Evolutionary conservation across 2,888 invertebrate genomes (phyloP).

Genomic region (Osedax fenrisi): DNA sequence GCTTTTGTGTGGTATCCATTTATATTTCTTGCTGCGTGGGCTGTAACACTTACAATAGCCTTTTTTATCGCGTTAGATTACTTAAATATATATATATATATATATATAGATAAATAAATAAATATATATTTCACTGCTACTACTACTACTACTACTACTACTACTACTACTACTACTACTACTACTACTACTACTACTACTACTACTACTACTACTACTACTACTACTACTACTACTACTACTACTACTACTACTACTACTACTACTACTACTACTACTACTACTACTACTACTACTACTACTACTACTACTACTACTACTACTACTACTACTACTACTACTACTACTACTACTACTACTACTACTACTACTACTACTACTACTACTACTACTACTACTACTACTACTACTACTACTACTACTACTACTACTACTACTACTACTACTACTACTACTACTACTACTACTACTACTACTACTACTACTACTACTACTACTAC

Average conservation of each 20-base stretch:
- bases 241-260: not conserved
- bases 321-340: conserved; percentile 16
- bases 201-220: conserved; percentile 21
- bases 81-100: no score
- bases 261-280: conserved; percentile 10
- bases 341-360: conserved; percentile 15
- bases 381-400: conserved; percentile 11
- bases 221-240: conserved; percentile 19
- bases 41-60: no score
- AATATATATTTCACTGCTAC: not conserved
- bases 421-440: conserved; percentile 11
- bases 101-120: no score
- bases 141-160: conserved; percentile 15
- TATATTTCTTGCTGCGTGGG: no score
- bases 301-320: not conserved
- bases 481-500: conserved; percentile 18
- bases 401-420: conserved; percentile 16
- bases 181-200: conserved; percentile 16
- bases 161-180: conserved; percentile 22
- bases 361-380: conserved; percentile 2
- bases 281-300: conserved; percentile 2
- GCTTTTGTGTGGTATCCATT: no score
- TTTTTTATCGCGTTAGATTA: no score
- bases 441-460: conserved; percentile 6
- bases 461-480: conserved; percentile 7